Conservation (phyloP, 2,888 invertebrate genomes). For the Drosophila borborema region DNA sequence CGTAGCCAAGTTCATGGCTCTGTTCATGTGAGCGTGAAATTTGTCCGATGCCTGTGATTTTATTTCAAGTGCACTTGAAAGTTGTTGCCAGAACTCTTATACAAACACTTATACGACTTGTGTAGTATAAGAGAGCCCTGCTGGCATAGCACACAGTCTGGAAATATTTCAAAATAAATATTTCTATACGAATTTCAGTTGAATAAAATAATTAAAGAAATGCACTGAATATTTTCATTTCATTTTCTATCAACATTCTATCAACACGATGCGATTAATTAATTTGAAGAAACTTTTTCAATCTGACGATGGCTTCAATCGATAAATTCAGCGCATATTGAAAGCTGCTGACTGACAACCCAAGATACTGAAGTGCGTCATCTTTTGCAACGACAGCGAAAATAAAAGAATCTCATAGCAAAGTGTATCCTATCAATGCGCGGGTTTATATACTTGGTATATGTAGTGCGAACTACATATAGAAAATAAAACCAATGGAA, state of each 20-base stretch:
- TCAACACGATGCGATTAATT: slow-evolving; percentile 20
- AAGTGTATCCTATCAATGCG: background rate
- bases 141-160: background rate
- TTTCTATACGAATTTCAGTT: background rate
- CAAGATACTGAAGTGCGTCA: slow-evolving; percentile 18
- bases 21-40: slow-evolving; percentile 7
- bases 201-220: background rate
- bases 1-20: slow-evolving; percentile 25
- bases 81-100: slow-evolving; percentile 27
- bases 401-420: background rate
- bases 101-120: background rate
- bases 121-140: slow-evolving; percentile 22
- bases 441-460: background rate
- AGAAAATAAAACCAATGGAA: background rate
- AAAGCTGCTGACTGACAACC: slow-evolving; percentile 27
- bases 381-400: slow-evolving; percentile 15
- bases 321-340: slow-evolving; percentile 30
- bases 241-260: background rate
- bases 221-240: background rate
- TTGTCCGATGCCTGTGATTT: slow-evolving; percentile 18
- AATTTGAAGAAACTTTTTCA: slow-evolving; percentile 21
- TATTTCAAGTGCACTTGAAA: background rate
- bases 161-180: background rate
- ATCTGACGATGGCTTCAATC: slow-evolving; percentile 23
- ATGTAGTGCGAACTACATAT: background rate